Conservation (phyloP, 2,113 vertebrate genomes). For the Oreochromis tanganicae region DNA sequence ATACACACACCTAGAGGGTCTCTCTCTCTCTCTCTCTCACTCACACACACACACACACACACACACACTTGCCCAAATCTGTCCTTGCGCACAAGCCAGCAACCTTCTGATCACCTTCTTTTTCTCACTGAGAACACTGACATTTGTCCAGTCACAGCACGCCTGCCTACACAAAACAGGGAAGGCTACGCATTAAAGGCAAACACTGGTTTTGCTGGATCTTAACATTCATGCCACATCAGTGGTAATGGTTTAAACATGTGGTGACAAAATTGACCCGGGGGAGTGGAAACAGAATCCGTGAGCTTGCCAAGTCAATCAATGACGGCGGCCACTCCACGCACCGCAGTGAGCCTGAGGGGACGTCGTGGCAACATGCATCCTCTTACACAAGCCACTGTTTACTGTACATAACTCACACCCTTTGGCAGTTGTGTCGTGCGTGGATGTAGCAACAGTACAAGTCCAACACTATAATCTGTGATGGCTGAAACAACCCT, state of each 20-base stretch:
- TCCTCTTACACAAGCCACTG: constrained; percentile 1
- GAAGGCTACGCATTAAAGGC: not conserved
- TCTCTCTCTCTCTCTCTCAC: not conserved
- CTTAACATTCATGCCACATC: constrained; percentile 2
- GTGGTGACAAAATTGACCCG: constrained; percentile 14
- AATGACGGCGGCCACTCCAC: not conserved
- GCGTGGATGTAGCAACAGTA: not conserved
- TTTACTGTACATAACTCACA: constrained; percentile 11
- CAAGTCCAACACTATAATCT: not conserved
- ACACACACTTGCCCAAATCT: not conserved
- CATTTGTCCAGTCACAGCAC: not conserved
- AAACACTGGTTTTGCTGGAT: constrained; percentile 4
- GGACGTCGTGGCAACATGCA: constrained; percentile 4
- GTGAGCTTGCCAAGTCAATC: constrained; percentile 11
- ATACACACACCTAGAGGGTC: not conserved
- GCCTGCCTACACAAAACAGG: not conserved
- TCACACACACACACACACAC: not conserved
- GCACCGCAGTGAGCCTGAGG: constrained; percentile 10
- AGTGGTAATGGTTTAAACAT: constrained; percentile 44
- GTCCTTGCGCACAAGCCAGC: not conserved
- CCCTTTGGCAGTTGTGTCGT: not conserved
- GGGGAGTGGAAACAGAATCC: not conserved
- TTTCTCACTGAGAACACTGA: not conserved
- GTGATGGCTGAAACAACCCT: not conserved
- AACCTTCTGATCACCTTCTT: not conserved